Evolutionary conservation across 1,140 invertebrate species (phyloP).

Genomic region (Lasaia peninsularis): DNA sequence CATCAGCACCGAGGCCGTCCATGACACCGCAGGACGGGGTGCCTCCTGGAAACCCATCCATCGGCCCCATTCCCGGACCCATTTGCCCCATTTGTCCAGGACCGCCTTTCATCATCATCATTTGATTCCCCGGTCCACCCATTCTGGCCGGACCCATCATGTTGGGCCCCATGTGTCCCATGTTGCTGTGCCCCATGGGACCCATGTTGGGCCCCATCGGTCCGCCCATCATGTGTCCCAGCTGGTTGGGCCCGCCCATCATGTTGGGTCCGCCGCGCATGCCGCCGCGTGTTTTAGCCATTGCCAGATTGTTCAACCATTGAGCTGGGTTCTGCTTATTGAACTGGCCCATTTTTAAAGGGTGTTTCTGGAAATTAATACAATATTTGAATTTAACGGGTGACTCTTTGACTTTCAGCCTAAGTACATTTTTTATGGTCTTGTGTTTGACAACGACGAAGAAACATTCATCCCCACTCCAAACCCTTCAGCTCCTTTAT

Average conservation of each 20-base stretch:
- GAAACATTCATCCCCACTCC: no score
- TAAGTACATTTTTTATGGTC: no score
- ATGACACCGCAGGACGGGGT: conserved; percentile 76
- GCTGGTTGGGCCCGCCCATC: conserved; percentile 69
- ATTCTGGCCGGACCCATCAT: conserved; percentile 70
- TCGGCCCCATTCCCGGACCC: conserved; percentile 70
- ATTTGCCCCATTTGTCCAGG: conserved; percentile 65
- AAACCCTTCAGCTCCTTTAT: no score
- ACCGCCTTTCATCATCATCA: conserved; percentile 75
- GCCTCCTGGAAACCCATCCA: conserved; percentile 76
- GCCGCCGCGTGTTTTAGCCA: conserved; percentile 84
- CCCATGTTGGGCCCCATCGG: conserved; percentile 70
- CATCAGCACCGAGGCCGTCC: conserved; percentile 75
- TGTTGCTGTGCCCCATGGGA: conserved; percentile 72
- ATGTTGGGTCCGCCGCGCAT: conserved; percentile 76
- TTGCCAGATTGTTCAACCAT: conserved; percentile 88
- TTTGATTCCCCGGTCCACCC: conserved; percentile 61
- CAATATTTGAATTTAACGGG: background rate
- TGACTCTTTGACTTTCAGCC: no score
- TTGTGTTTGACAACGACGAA: no score
- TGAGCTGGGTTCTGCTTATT: conserved; percentile 89
- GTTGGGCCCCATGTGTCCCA: conserved; percentile 77
- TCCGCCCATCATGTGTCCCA: conserved; percentile 72
- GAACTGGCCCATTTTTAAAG: conserved; percentile 92
- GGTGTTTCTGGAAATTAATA: conserved; percentile 84